Conservation (phyloP, 1,140 invertebrate species). For the Antheraea mylitta region DNA sequence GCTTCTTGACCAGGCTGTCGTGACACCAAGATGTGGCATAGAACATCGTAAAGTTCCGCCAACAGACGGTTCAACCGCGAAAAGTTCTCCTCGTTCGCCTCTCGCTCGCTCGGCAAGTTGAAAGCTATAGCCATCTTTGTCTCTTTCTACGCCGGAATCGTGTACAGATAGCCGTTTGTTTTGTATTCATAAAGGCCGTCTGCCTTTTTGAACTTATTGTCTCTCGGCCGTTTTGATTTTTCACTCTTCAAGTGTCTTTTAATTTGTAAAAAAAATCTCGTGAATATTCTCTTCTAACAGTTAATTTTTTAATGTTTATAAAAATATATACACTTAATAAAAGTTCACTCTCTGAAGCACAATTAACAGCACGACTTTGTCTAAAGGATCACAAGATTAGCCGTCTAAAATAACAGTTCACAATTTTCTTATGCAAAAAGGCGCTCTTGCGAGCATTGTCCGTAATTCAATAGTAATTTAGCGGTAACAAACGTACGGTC, state of each 20-base stretch:
- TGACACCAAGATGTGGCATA: conserved; percentile 74
- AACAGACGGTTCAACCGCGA: conserved; percentile 76
- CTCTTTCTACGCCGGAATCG: conserved; percentile 70
- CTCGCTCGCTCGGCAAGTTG: conserved; percentile 75
- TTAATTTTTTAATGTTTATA: background rate
- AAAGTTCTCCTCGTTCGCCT: conserved; percentile 75
- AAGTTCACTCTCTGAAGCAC: conserved; percentile 33
- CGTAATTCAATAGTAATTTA: conserved; percentile 64
- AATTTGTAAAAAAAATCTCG: background rate
- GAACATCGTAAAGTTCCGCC: conserved; percentile 73
- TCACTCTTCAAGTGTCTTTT: background rate
- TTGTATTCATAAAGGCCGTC: conserved; percentile 67
- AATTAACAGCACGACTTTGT: conserved; percentile 28
- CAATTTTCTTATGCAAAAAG: conserved; percentile 56
- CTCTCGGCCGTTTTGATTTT: conserved; percentile 24
- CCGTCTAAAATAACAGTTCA: conserved; percentile 48
- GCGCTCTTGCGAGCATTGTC: conserved; percentile 48
- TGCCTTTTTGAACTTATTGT: conserved; percentile 36
- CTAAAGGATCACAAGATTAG: conserved; percentile 42
- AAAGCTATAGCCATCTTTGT: conserved; percentile 78
- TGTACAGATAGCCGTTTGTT: conserved; percentile 63
- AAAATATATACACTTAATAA: background rate
- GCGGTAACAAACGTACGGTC: conserved; percentile 57
- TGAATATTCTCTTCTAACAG: conserved; percentile 28
- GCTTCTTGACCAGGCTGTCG: conserved; percentile 68